Evolutionary conservation across 2,797 vertebrate species (phyloP), one percentile per base, ranked within the genome.

Genomic region (Crocodylus rhombifer): DNA sequence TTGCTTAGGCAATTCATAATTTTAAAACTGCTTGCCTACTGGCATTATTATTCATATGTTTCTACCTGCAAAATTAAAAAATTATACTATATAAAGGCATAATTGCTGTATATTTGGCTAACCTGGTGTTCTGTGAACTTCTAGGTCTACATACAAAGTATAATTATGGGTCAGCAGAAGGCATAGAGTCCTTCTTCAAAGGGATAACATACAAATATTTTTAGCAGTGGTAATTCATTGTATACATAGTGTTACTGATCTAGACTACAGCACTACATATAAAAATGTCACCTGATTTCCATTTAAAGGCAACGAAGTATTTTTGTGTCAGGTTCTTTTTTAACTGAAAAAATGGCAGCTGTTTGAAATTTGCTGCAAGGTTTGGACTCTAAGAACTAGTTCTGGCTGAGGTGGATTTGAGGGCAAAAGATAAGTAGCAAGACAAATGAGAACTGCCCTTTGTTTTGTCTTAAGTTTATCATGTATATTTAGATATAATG

Each of bases 131-230:
- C 65, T 88, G 58, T 85, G 86, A 87, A 93, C 18, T 5, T 11
- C 30, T 82, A 79, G 64, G 69, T 89, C 75, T 86, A 13, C 33
- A 56, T 77, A 75, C 25, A 88, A 9, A 2, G 10, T 51, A 94
- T 88, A 60, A 23, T 76, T 84, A 25, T 56, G 33, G 83, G 94
- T 95, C 61, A 83, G 51, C 69, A 89, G 84, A 89, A 88, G 88
- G 36, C 30, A 57, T 62, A 51, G 79, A 95, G 82, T 96, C 65
- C 36, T 58, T 93, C 80, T 93, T 94, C 92, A 92, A 88, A 89
- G 56, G 23, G 80, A 60, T 88, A 91, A 88, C 33, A 76, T 94
- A 82, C 83, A 94, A 89, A 89, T 96, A 95, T 96, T 95, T 91
- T 79, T 81, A 51, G 62, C 82, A 14, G 36, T 89, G 64, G 3